Conservation (phyloP, 2,888 invertebrate genomes). For the Agrochola macilenta region DNA sequence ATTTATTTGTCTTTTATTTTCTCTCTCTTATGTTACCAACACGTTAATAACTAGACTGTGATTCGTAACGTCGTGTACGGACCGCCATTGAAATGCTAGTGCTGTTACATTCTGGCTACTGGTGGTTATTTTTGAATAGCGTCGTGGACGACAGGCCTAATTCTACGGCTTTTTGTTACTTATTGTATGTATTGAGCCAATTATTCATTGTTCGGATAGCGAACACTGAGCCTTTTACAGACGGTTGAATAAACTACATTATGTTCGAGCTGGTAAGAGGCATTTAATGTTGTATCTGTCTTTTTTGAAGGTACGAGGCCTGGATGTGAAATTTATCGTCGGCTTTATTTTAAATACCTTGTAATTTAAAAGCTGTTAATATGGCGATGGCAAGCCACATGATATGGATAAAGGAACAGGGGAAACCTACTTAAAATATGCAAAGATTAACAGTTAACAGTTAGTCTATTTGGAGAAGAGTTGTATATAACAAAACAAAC, state of each 20-base stretch:
- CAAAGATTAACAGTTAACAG: no score
- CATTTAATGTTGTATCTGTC: constrained; percentile 10
- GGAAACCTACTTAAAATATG: no score
- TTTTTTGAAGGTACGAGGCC: constrained; percentile 12
- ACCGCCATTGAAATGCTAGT: neutral
- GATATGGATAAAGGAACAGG: neutral
- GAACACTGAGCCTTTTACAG: constrained; percentile 17
- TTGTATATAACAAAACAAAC: no score
- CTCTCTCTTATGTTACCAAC: neutral
- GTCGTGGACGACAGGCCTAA: neutral
- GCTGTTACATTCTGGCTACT: neutral
- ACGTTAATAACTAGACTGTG: no score
- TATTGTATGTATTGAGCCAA: constrained; percentile 20
- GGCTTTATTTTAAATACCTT: constrained; percentile 12
- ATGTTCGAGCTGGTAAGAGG: neutral
- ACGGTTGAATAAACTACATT: constrained; percentile 49
- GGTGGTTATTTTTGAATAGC: neutral
- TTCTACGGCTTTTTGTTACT: constrained; percentile 47
- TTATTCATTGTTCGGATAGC: constrained; percentile 35
- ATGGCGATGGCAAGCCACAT: neutral
- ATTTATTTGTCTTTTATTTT: no score
- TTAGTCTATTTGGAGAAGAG: no score
- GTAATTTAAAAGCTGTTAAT: neutral
- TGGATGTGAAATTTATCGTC: constrained; percentile 5
- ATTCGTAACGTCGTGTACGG: no score